phyloP scores from a whole-genome alignment of 2,888 invertebrate species.

The Fragum whitleyi region DNA sequence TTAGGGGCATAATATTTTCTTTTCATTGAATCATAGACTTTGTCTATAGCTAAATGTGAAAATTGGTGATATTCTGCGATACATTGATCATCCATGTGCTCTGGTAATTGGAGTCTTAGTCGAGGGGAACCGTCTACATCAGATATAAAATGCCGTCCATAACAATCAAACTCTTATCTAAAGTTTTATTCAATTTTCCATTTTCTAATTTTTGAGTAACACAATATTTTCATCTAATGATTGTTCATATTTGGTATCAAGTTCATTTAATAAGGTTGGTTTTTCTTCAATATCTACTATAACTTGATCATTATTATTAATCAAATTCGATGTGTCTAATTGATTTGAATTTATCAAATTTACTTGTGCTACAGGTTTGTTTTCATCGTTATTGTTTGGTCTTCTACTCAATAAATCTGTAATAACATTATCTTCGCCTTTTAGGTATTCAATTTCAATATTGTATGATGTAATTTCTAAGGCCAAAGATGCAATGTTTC shows the following conservation, averaged over 20 bases:
- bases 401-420: slow-evolving; percentile 6
- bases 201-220: background rate
- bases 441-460: slow-evolving; percentile 7
- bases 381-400: slow-evolving; percentile 4
- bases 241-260: slow-evolving; percentile 15
- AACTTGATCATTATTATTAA: background rate
- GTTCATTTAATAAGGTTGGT: background rate
- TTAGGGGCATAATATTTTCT: slow-evolving; percentile 31
- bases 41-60: slow-evolving; percentile 22
- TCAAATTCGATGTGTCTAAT: background rate
- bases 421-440: slow-evolving; percentile 15
- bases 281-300: slow-evolving; percentile 16
- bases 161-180: background rate
- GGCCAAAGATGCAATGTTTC: slow-evolving; percentile 7
- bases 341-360: slow-evolving; percentile 12
- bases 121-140: background rate
- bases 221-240: slow-evolving; percentile 20
- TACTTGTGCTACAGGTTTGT: background rate
- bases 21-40: background rate
- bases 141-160: slow-evolving; percentile 13
- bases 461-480: background rate
- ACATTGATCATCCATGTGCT: background rate
- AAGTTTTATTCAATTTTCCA: slow-evolving; percentile 18
- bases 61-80: slow-evolving; percentile 5
- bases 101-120: slow-evolving; percentile 5